A percentile compares a stretch with the other conserved stretches of the same genome.
These are phyloP conservation scores for Cyprinodon tularosa DNA, from an alignment of 2,113 vertebrate genomes.

Conservation along the genomic window DNA sequence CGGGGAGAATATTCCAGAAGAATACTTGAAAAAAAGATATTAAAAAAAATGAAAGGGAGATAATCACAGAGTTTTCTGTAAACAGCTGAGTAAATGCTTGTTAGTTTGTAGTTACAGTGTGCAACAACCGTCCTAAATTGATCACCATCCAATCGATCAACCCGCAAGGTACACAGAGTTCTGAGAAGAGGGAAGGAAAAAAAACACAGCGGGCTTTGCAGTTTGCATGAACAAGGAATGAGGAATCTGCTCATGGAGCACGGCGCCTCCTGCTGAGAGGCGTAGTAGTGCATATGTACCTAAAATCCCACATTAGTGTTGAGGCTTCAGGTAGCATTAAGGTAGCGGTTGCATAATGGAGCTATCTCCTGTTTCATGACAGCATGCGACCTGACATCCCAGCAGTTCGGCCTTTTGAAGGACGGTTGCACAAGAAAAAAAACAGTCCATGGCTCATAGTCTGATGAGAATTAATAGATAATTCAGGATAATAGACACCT, in stretches of 20 bases:
- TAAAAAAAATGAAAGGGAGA: not conserved
- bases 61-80: constrained; percentile 7
- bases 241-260: constrained; percentile 55
- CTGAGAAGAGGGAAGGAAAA: constrained; percentile 11
- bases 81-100: constrained; percentile 49
- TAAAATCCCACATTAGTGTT: constrained; percentile 57
- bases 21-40: constrained; percentile 9
- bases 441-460: not conserved
- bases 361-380: constrained; percentile 25
- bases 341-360: constrained; percentile 25
- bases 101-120: constrained; percentile 59
- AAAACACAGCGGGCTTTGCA: constrained; percentile 60
- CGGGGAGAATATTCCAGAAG: constrained; percentile 12
- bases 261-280: constrained; percentile 63
- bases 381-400: constrained; percentile 14
- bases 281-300: constrained; percentile 45
- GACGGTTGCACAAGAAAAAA: constrained; percentile 11
- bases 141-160: constrained; percentile 64
- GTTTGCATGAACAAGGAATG: constrained; percentile 57
- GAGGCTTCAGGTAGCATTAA: constrained; percentile 52
- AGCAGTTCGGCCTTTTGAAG: not conserved
- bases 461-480: not conserved
- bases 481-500: constrained; percentile 37
- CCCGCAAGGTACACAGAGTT: constrained; percentile 51
- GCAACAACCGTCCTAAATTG: constrained; percentile 54